Evolutionary conservation across 2,888 invertebrate genomes (phyloP), one percentile per base, ranked within the genome.

Genomic region (Cerceris rybyensis): DNA sequence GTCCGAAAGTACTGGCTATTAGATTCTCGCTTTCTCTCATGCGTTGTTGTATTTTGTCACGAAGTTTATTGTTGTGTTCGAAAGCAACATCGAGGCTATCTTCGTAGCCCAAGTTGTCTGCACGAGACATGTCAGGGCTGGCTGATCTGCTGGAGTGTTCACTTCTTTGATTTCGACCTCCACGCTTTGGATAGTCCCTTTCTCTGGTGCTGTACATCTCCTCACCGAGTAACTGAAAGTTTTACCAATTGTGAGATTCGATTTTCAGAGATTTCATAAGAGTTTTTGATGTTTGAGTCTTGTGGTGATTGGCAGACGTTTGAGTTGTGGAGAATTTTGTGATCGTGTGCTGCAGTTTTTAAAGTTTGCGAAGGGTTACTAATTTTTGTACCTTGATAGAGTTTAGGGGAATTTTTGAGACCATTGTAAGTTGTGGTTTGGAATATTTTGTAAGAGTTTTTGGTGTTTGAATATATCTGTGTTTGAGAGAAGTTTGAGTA

Each of bases 41-140:
- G 0, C 92, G 89, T 58, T 91, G 91, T 57, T 92, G 92, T 39
- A 92, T 92, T 60, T 92, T 92, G 63, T 92, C 91, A 0, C 92
- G 87, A 2, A 92, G 83, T 64, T 92, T 92, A 77, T 92, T 92
- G 81, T 92, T 92, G 77, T 92, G 90, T 68, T 92, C 92, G 64
- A 92, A 92, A 0, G 92, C 92, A 0, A 92, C 92, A 61, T 92
- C 91, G 50, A 92, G 82, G 60, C 92, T 92, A 73, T 92, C 92
- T 66, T 92, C 92, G 77, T 92, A 92, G 14, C 91, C 89, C 9
- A 90, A 83, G 65, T 91, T 91, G 50, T 91, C 91, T 0, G 84
- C 84, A 17, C 88, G 82, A 14, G 88, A 87, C 54, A 85, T 75
- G 17, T 89, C 90, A 0, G 90, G 90, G 68, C 90, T 91, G 17